These are phyloP conservation scores for Parelbella ahira DNA, from an alignment of 2,888 invertebrate genomes.

Conservation along the genomic window DNA sequence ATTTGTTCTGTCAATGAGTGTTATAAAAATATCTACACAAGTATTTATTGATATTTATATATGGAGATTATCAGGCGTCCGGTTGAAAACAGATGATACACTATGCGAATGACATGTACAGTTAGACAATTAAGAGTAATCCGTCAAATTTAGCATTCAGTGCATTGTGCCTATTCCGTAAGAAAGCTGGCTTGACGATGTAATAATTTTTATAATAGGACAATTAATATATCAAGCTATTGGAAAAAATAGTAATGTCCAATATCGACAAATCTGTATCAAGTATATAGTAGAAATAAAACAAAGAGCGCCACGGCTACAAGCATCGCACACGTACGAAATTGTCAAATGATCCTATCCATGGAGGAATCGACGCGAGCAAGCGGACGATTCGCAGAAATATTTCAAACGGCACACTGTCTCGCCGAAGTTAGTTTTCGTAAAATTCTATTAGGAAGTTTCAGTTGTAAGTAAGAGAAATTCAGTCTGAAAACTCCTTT, in stretches of 20 bases:
- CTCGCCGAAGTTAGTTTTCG: constrained; percentile 18
- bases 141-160: too few species aligned
- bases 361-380: constrained; percentile 12
- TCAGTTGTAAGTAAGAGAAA: constrained; percentile 23
- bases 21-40: too few species aligned
- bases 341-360: constrained; percentile 23
- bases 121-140: too few species aligned
- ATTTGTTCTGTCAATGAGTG: too few species aligned
- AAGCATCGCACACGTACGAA: constrained; percentile 14
- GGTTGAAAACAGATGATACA: too few species aligned
- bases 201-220: too few species aligned
- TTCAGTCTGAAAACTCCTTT: constrained; percentile 24
- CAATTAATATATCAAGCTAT: too few species aligned
- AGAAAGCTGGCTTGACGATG: too few species aligned
- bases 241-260: constrained; percentile 3
- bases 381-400: constrained; percentile 13
- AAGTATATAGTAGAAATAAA: constrained; percentile 16
- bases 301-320: constrained; percentile 6
- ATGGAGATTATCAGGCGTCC: too few species aligned
- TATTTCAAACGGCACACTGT: constrained; percentile 20
- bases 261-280: constrained; percentile 3
- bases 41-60: too few species aligned
- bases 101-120: too few species aligned
- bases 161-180: too few species aligned
- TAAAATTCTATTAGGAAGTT: constrained; percentile 23